Conservation (phyloP, 2,113 vertebrate species). For the western clawed frog (Xenopus tropicalis) region DNA sequence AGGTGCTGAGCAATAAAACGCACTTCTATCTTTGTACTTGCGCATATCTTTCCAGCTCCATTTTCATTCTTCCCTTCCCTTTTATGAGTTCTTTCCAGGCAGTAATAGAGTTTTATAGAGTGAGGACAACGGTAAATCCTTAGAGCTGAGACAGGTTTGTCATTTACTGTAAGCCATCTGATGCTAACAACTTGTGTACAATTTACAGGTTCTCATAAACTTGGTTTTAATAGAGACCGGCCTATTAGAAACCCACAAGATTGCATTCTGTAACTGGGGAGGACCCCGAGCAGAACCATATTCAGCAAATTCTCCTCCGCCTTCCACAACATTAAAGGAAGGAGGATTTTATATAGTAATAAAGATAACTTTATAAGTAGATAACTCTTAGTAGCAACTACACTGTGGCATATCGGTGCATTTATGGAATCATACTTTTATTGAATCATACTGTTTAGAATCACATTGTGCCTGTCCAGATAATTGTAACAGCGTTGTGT, state of each 20-base stretch:
- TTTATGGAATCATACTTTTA: too few relatives aligned
- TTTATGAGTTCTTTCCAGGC: slow-evolving; percentile 35
- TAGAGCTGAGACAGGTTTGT: neutral
- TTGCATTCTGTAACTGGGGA: neutral
- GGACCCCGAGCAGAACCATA: slow-evolving; percentile 4
- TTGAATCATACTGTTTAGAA: too few relatives aligned
- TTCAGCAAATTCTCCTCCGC: neutral
- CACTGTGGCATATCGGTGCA: neutral
- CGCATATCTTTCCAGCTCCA: neutral
- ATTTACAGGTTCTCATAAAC: slow-evolving; percentile 31
- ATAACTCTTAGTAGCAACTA: neutral
- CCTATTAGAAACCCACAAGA: neutral
- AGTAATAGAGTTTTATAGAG: slow-evolving; percentile 14
- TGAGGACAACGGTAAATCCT: slow-evolving; percentile 7
- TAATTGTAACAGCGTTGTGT: too few relatives aligned
- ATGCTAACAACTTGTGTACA: neutral
- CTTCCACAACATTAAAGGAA: neutral
- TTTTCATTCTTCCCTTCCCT: neutral
- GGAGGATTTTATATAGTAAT: neutral
- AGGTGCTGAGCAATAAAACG: neutral
- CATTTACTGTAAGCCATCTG: slow-evolving; percentile 30
- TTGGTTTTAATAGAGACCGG: slow-evolving; percentile 5
- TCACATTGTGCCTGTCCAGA: too few relatives aligned
- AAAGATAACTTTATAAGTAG: neutral
- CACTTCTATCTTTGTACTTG: slow-evolving; percentile 1